Base-by-base conservation (phyloP, 2,113 vertebrate species). In the Corydoras maculifer region DNA sequence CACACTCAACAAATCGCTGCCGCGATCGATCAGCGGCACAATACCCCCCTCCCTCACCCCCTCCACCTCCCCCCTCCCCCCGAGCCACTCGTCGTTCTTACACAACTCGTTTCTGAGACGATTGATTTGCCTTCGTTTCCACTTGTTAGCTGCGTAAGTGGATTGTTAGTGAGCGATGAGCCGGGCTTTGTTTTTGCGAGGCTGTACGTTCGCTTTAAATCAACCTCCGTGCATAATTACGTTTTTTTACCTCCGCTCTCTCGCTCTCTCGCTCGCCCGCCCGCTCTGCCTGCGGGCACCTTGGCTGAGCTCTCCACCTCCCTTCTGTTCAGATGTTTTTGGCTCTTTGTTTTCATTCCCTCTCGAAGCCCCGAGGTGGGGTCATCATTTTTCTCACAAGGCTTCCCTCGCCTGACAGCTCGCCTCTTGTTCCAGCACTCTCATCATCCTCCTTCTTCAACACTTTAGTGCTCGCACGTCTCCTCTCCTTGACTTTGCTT, bases 51-150 rank as follows among this genome's bases (percentile, higher is more conserved):
- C 18, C 18, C 2, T 2, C 18, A 25, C 18, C 18, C 2, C 57
- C 9, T 48, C 15, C 64, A 76, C 18, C 18, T 25, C 18, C 18
- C 18, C 18, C 70, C 65, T 65, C 72, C 74, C 73, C 62, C 65
- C 54, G 62, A 65, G 53, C 65, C 49, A 18, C 18, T 31, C 64
- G 62, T 53, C 63, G 70, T 67, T 74, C 72, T 79, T 70, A 69
- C 74, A 69, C 31, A 73, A 65, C 74, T 60, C 67, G 59, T 53
- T 69, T 55, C 60, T 68, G 30, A 64, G 50, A 32, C 74, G 12
- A 80, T 80, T 68, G 76, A 82, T 80, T 79, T 74, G 50, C 60
- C 35, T 71, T 62, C 32, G 32, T 57, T 29, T 58, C 48, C 48
- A 64, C 62, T 55, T 62, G 51, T 67, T 76, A 75, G 59, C 69